Evolutionary conservation across 2,113 vertebrate genomes (phyloP).

Genomic region (Lanius collurio): DNA sequence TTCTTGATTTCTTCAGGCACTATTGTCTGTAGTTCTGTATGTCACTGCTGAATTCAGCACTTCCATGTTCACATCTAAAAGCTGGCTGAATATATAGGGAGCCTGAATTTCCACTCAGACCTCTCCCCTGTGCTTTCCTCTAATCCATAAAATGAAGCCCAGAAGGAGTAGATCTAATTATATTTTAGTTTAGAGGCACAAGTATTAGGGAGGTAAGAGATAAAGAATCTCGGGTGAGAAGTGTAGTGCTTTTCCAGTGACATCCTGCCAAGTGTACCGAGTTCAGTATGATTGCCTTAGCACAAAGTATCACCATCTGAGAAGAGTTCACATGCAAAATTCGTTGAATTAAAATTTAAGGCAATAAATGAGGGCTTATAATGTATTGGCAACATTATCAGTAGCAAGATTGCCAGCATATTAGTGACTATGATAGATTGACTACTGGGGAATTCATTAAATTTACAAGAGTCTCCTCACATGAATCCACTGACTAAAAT

Average conservation of each 20-base stretch:
- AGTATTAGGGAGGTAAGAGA: background rate
- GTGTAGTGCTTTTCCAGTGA: background rate
- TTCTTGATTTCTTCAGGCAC: background rate
- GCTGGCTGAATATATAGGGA: background rate
- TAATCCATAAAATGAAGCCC: background rate
- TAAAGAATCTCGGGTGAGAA: background rate
- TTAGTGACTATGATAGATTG: constrained; percentile 33
- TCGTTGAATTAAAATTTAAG: constrained; percentile 37
- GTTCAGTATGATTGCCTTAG: constrained; percentile 6
- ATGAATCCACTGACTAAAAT: constrained; percentile 34
- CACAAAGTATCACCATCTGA: background rate
- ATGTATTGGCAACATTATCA: constrained; percentile 45
- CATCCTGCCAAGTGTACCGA: background rate
- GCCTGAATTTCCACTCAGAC: background rate
- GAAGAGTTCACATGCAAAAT: constrained; percentile 15
- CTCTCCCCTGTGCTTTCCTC: background rate
- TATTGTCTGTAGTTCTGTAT: background rate
- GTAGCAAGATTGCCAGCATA: constrained; percentile 14
- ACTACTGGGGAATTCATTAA: constrained; percentile 41
- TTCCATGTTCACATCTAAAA: constrained; percentile 7
- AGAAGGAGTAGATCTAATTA: constrained; percentile 3
- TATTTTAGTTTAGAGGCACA: background rate
- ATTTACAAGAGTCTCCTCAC: constrained; percentile 20
- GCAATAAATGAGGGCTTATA: constrained; percentile 35
- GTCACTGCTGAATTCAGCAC: constrained; percentile 8